Evolutionary conservation across 2,888 invertebrate genomes (phyloP).

Genomic region (Toxonevra muliebris): DNA sequence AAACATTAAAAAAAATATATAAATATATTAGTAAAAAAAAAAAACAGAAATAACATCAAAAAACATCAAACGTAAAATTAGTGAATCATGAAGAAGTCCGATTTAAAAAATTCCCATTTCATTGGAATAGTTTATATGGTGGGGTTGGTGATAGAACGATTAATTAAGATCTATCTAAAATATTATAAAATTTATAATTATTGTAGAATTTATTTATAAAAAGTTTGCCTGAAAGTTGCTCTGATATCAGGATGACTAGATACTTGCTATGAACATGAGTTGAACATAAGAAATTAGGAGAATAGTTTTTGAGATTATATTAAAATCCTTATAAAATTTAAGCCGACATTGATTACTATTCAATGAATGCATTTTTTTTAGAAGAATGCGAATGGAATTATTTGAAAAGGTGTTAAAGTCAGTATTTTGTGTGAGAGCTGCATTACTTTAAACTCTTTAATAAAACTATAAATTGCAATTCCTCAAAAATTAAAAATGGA

Average conservation of each 20-base stretch:
- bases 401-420: too few relatives aligned
- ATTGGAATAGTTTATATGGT: too few relatives aligned
- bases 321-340: too few relatives aligned
- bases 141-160: too few relatives aligned
- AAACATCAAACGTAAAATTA: slow-evolving; percentile 1
- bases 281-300: slow-evolving; percentile 2
- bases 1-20: slow-evolving; percentile 7
- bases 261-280: slow-evolving; percentile 1
- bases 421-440: background rate
- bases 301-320: background rate
- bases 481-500: background rate
- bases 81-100: background rate
- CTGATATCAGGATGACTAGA: too few relatives aligned
- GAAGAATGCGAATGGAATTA: too few relatives aligned
- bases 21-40: slow-evolving; percentile 11
- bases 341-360: too few relatives aligned
- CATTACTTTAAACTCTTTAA: background rate
- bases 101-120: background rate
- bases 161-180: too few relatives aligned
- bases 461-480: background rate
- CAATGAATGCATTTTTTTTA: too few relatives aligned
- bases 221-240: too few relatives aligned
- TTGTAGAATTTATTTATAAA: too few relatives aligned
- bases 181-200: too few relatives aligned
- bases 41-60: slow-evolving; percentile 1